Base-by-base conservation (phyloP, 2,888 invertebrate genomes). In the Tinea trinotella region DNA sequence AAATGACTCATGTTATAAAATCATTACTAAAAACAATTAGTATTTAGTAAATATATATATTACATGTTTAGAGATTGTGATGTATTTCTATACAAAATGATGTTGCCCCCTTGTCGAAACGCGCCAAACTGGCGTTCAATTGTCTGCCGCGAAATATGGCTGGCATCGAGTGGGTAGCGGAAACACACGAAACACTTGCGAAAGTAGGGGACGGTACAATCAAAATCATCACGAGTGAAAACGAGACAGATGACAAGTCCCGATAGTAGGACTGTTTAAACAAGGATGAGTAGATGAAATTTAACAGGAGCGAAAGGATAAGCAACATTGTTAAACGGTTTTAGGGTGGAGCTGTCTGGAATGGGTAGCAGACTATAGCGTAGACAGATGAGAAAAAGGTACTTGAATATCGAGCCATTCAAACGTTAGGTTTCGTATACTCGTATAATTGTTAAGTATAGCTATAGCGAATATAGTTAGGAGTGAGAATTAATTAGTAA, bases 281-380 rank as follows among this genome's bases (percentile, higher is more conserved):
- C 63, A 69, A 76, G 74, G 84, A 82, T 68, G 70, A 69, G 71
- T 61, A 67, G 76, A 81, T 69, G 60, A 60, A 64, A 69, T 72
- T 70, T 71, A 72, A 71, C 69, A 64, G 61, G 70, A 63, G 84
- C 71, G 78, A 84, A 74, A 67, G 80, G 72, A 71, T 74, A 75
- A 68, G 74, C 76, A 73, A 69, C 67, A 68, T 65, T 66, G 71
- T 72, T 78, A 81, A 83, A 80, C 77, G 72, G 78, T 82, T 83
- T 82, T 81, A 83, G 85, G 85, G 85, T 84, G 85, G 85, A 84
- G 85, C 79, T 79, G 84, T 83, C 82, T 83, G 82, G 82, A 80
- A 30, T n/a, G 30, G 30, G 30, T 30, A 30, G 30, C 30, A 30
- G 30, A 30, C 30, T 30, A 30, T 30, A 48, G 13, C 20, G 50